Evolutionary conservation across 2,113 vertebrate genomes (phyloP).

Genomic region (Gnathonemus longibarbis): DNA sequence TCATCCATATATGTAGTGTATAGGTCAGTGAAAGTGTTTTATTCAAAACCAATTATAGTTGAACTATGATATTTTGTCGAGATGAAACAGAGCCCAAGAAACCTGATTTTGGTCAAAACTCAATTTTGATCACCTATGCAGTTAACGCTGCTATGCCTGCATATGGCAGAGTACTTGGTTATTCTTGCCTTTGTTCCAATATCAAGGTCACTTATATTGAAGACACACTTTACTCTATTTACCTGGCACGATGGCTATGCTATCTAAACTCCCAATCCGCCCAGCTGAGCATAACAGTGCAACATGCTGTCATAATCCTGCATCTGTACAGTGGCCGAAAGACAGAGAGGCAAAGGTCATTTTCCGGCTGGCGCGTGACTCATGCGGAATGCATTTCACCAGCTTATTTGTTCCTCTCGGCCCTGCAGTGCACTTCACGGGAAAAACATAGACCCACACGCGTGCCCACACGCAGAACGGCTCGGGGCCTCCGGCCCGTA

Average conservation of each 20-base stretch:
- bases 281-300: neutral
- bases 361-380: constrained; percentile 16
- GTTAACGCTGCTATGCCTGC: neutral
- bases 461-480: neutral
- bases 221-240: neutral
- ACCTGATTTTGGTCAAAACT: neutral
- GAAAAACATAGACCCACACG: neutral
- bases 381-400: constrained; percentile 13
- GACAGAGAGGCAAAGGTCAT: constrained; percentile 21
- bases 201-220: neutral
- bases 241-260: neutral
- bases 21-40: neutral
- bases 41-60: too few relatives aligned
- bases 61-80: neutral
- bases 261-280: constrained; percentile 1
- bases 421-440: neutral
- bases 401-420: neutral
- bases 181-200: neutral
- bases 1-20: neutral
- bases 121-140: neutral
- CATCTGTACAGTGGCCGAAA: constrained; percentile 21
- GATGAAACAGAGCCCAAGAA: neutral
- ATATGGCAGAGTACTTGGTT: neutral
- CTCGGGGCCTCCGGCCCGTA: constrained; percentile 1
- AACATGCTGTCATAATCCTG: neutral